Conservation (phyloP, 2,113 vertebrate species). For the Oncorhynchus clarkii region DNA sequence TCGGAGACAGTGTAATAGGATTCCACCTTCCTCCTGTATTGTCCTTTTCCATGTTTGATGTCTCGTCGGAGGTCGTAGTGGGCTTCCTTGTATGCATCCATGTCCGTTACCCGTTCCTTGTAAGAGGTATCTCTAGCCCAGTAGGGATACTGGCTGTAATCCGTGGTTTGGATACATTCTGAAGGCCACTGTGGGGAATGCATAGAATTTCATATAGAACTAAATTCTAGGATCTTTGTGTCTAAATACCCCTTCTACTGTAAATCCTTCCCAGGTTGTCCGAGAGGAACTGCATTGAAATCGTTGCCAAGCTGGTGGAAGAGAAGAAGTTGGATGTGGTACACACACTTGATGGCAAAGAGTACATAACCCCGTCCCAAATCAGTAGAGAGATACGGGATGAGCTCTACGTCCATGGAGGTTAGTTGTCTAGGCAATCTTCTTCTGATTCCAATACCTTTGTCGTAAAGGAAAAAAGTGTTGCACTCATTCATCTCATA, state of each 20-base stretch:
- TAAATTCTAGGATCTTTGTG: too few species aligned
- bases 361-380: conserved; percentile 91
- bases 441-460: background rate
- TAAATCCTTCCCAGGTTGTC: conserved; percentile 77
- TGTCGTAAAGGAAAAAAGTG: background rate
- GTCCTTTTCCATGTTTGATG: too few species aligned
- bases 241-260: background rate
- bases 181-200: too few species aligned
- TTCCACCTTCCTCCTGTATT: too few species aligned
- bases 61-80: too few species aligned
- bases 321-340: conserved; percentile 95
- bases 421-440: conserved; percentile 64
- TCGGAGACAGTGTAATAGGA: too few species aligned
- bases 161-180: too few species aligned
- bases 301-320: conserved; percentile 85
- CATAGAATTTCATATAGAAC: too few species aligned
- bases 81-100: too few species aligned
- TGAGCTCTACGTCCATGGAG: conserved; percentile 88
- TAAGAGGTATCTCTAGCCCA: too few species aligned
- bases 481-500: background rate
- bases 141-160: too few species aligned
- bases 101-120: too few species aligned
- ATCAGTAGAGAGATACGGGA: conserved; percentile 89
- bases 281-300: conserved; percentile 95
- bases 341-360: conserved; percentile 94